Base-by-base conservation (phyloP, 37 sponge, comb jelly and placozoan species). In the Cladorhizidae sp. region DNA sequence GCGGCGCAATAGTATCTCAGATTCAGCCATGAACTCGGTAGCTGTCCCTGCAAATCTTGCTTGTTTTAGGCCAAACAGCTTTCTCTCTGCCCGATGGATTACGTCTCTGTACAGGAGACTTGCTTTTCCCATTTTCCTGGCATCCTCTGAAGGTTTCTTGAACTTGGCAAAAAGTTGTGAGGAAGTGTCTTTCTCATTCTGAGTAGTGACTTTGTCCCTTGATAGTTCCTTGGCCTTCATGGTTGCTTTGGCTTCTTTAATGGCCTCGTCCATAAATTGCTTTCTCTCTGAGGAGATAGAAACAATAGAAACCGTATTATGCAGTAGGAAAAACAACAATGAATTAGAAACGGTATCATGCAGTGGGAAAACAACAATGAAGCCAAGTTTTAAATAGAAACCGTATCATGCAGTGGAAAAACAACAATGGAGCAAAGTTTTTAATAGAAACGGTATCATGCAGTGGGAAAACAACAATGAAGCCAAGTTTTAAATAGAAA, bases 1-100 rank as follows among this genome's bases (percentile, higher is more conserved):
- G n/a, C n/a, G n/a, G n/a, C n/a, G 49, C 35, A 64, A 76, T 9
- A 84, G 28, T 23, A 85, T 85, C 29, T 84, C 43, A 0, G 57
- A 79, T 26, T 84, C 80, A 0, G 85, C 90, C 54, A 42, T 79
- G 54, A 45, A 80, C 22, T 83, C 73, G 6, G 64, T 54, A 32
- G 51, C 49, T 21, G 20, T 35, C 0, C 23, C 31, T 64, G 74
- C 64, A 3, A 14, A 0, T 6, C 65, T 40, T 20, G 12, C 0
- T 26, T 56, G 31, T 57, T 32, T 49, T 57, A 70, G 2, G 33
- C 79, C 80, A 40, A 67, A 42, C 9, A 86, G 45, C 57, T 73
- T 79, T 29, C 67, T 86, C 74, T 86, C 86, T 43, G 86, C 80
- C 43, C 65, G 57, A 14, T 40, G 64, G 1, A 86, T 80, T 80